Evolutionary conservation across 2,888 invertebrate genomes (phyloP).

Genomic region (Spodoptera exigua): DNA sequence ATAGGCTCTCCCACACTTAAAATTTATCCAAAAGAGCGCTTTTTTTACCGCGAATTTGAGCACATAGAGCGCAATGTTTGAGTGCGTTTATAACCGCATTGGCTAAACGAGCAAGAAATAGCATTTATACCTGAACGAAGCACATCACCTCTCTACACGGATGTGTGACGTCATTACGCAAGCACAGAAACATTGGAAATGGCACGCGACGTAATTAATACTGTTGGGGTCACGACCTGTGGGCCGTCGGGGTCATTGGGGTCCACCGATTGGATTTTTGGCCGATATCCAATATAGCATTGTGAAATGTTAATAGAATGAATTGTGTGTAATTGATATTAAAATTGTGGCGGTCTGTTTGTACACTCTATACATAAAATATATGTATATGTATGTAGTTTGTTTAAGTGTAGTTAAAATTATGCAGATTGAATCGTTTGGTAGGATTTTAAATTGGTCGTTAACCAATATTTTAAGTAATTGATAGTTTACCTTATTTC

Average conservation of each 20-base stretch:
- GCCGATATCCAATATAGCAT: conserved; percentile 49
- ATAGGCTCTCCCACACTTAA: too few species aligned
- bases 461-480: conserved; percentile 12
- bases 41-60: too few species aligned
- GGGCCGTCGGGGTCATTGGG: conserved; percentile 30
- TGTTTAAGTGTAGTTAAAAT: background rate
- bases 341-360: conserved; percentile 28
- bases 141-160: conserved; percentile 50
- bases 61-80: too few species aligned
- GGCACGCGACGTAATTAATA: conserved; percentile 65
- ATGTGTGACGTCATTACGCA: conserved; percentile 58
- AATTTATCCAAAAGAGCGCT: too few species aligned
- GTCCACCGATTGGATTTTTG: conserved; percentile 52
- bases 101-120: conserved; percentile 1
- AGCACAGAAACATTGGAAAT: conserved; percentile 61
- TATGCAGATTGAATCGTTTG: background rate
- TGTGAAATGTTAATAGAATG: conserved; percentile 43
- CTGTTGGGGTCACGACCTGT: conserved; percentile 52
- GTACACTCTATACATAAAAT: conserved; percentile 3
- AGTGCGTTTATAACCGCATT: background rate
- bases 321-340: conserved; percentile 34
- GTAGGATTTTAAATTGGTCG: conserved; percentile 23
- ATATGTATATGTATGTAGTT: conserved; percentile 6
- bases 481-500: conserved; percentile 19
- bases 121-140: conserved; percentile 26